Percentiles rank a stretch among this genome's conserved stretches.
Conservation (phyloP, 1,140 invertebrate genomes). For the Fopius arisanus region DNA sequence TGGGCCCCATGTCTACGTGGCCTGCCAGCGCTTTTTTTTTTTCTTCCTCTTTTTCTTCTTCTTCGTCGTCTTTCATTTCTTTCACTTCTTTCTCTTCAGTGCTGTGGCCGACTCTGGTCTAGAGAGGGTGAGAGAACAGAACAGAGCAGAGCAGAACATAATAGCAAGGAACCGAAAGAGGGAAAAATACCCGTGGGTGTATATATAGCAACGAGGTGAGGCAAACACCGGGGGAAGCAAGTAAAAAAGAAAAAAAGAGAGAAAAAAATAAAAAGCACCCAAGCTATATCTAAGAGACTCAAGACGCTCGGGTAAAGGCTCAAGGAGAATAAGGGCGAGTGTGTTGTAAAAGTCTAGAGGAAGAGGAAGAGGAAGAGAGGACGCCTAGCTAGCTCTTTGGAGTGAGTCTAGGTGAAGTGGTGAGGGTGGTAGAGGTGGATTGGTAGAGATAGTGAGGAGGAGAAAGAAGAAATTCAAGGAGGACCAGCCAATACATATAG, state of each 20-base stretch:
- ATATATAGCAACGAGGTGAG: slow-evolving; percentile 14
- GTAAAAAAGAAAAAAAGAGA: slow-evolving; percentile 34
- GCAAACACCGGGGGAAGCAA: slow-evolving; percentile 18
- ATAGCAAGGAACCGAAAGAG: neutral
- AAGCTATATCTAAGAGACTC: slow-evolving; percentile 55
- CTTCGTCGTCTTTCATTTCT: neutral
- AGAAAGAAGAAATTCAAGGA: slow-evolving; percentile 50
- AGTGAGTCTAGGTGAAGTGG: neutral
- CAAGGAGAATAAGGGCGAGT: slow-evolving; percentile 54
- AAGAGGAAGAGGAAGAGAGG: slow-evolving; percentile 40
- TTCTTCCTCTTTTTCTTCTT: slow-evolving; percentile 20
- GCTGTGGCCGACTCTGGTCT: slow-evolving; percentile 47
- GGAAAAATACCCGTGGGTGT: slow-evolving; percentile 17
- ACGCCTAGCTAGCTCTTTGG: neutral
- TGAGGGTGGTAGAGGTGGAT: neutral
- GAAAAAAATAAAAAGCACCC: slow-evolving; percentile 43
- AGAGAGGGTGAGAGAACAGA: slow-evolving; percentile 20
- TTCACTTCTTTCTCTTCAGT: neutral
- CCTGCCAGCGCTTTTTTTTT: slow-evolving; percentile 59
- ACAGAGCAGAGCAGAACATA: neutral
- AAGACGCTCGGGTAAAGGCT: slow-evolving; percentile 49
- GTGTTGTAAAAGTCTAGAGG: slow-evolving; percentile 29
- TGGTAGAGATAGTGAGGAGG: slow-evolving; percentile 52
- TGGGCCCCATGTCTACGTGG: no score
- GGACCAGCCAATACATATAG: slow-evolving; percentile 58